Base-by-base conservation (phyloP, 2,888 invertebrate genomes). In the Poecilus cupreus region DNA sequence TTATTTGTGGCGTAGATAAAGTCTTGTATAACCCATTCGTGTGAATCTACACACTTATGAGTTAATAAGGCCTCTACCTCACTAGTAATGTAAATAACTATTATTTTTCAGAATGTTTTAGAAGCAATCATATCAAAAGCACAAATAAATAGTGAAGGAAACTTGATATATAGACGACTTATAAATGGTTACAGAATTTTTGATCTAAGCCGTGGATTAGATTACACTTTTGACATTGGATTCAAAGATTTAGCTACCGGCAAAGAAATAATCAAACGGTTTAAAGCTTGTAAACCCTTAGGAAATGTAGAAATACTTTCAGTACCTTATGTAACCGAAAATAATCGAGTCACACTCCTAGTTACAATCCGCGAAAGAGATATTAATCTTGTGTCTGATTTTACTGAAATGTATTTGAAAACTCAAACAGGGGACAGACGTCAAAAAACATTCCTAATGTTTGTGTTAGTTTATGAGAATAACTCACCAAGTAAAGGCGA, bases 281-380 rank as follows among this genome's bases (percentile, higher is more conserved):
- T 97, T 84, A 94, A 97, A 90, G 92, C 96, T 49, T 93, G 94
- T 76, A 95, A 98, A 84, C 95, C 96, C 11, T 90, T 98, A 80
- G 97, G 97, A 13, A 93, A 94, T 82, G 96, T 97, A 6, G 97
- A 98, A 87, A 93, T 98, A 82, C 92, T 98, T 46, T 94, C 96
- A 0, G 96, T 97, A 87, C 98, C 98, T 0, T 98, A 98, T 90
- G 98, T 98, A 0, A 98, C 98, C 0, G 98, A 99, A 91, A 96
- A 95, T 88, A 94, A 95, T 4, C 91, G 96, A 83, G 92, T 98
- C 3, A 93, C 94, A 81, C 90, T 98, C 83, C 89, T 98, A 84
- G 89, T 98, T 83, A 94, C 95, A 0, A 91, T 96, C 2, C 91
- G 92, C 86, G 90, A 92, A 85, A 88, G 88, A 80, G 91, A 91